Percentiles rank a stretch among this genome's conserved stretches.
Conservation (phyloP, 1,140 invertebrate genomes). For the Bicyclus anynana region DNA sequence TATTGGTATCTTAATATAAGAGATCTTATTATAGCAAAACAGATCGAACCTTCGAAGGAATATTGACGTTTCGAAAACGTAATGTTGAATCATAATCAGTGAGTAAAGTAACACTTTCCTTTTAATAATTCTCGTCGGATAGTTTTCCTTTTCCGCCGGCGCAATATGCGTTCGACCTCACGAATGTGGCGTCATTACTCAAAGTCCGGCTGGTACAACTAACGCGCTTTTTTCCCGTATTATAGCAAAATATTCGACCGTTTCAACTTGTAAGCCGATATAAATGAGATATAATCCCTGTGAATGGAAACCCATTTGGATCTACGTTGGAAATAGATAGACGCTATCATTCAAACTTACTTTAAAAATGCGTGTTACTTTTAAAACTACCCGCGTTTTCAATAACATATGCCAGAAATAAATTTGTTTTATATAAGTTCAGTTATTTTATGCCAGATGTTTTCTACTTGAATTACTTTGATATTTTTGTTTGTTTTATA, state of each 20-base stretch:
- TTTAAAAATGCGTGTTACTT: not conserved
- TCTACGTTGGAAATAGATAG: not conserved
- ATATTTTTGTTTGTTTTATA: no score
- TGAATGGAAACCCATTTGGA: conserved; percentile 11
- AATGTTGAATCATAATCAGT: no score
- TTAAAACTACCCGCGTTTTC: no score
- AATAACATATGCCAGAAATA: no score
- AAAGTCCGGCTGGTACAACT: conserved; percentile 47
- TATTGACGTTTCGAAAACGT: no score
- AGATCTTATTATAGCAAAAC: no score
- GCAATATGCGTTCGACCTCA: conserved; percentile 63
- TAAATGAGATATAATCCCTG: conserved; percentile 20
- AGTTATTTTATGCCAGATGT: no score
- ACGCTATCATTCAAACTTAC: not conserved
- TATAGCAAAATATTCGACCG: conserved; percentile 26
- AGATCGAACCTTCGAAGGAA: no score
- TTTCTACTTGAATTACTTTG: no score
- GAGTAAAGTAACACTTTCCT: no score
- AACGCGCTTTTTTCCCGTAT: conserved; percentile 49
- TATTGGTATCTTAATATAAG: no score
- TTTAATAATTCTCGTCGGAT: conserved; percentile 26
- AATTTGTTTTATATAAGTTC: no score
- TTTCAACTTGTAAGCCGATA: conserved; percentile 9
- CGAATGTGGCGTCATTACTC: conserved; percentile 65
- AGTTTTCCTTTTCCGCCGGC: conserved; percentile 25